Conservation (phyloP, 1,140 invertebrate species). For the Polyergus mexicanus region DNA sequence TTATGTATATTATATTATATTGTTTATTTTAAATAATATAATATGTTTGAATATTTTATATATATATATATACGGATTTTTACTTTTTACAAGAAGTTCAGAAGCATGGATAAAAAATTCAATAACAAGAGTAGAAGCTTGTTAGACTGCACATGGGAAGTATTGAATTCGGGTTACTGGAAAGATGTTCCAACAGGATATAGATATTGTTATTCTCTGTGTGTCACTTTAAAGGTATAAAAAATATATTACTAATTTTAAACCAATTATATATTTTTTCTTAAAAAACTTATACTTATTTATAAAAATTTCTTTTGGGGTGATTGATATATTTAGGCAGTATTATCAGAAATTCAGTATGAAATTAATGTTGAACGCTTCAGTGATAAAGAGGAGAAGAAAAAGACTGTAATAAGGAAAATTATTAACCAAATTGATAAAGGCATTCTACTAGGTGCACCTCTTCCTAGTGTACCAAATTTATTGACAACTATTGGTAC, state of each 20-base stretch:
- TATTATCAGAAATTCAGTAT: slow-evolving; percentile 79
- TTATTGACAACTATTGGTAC: slow-evolving; percentile 88
- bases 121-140: slow-evolving; percentile 85
- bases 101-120: slow-evolving; percentile 79
- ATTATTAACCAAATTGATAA: slow-evolving; percentile 92
- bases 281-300: neutral
- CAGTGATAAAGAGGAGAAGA: slow-evolving; percentile 37
- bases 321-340: slow-evolving; percentile 62
- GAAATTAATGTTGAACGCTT: slow-evolving; percentile 49
- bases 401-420: slow-evolving; percentile 82
- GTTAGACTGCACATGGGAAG: slow-evolving; percentile 93
- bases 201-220: slow-evolving; percentile 89
- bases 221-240: slow-evolving; percentile 88
- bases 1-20: neutral
- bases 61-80: slow-evolving; percentile 5
- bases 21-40: slow-evolving; percentile 18
- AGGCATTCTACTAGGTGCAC: slow-evolving; percentile 93
- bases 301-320: slow-evolving; percentile 13
- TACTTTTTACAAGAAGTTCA: slow-evolving; percentile 63
- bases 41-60: slow-evolving; percentile 23
- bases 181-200: slow-evolving; percentile 90
- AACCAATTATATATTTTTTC: neutral
- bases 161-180: slow-evolving; percentile 95
- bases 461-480: slow-evolving; percentile 86
- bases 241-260: slow-evolving; percentile 47